A percentile compares a stretch with the other conserved stretches of the same genome.
These are phyloP conservation scores for Brachyhypopomus occidentalis DNA, from an alignment of 2,113 vertebrate species.

Conservation along the genomic window DNA sequence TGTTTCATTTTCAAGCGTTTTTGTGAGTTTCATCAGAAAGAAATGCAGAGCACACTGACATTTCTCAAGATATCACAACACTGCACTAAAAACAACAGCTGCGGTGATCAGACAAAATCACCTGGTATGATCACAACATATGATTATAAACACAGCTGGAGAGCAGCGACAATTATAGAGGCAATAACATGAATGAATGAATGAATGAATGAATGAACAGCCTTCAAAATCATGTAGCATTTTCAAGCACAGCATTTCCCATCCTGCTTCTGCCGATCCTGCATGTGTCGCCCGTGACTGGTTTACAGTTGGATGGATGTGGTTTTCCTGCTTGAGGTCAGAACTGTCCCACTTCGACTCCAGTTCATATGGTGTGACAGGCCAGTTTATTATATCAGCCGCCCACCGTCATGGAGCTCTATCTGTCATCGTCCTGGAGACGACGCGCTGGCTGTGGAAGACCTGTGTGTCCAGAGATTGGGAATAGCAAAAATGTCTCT, in stretches of 20 bases:
- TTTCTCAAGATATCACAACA: not conserved
- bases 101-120: no score
- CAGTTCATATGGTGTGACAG: not conserved
- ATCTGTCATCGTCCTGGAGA: not conserved
- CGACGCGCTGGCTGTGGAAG: not conserved
- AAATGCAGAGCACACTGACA: no score
- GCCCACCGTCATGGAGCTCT: not conserved
- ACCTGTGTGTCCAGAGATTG: not conserved
- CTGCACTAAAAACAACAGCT: not conserved
- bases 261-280: not conserved
- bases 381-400: constrained; percentile 13
- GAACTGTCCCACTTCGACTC: not conserved
- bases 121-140: no score
- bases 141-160: no score
- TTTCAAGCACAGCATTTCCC: no score
- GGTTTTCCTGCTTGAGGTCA: constrained; percentile 2
- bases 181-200: not conserved
- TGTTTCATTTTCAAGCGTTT: not conserved
- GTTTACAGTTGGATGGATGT: not conserved
- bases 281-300: not conserved
- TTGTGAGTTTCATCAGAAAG: not conserved
- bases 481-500: no score
- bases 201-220: not conserved
- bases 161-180: no score
- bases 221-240: no score